A percentile compares a stretch with the other conserved stretches of the same genome.
These are phyloP conservation scores for Cantharis rustica DNA, from an alignment of 2,888 invertebrate species.

Conservation along the genomic window DNA sequence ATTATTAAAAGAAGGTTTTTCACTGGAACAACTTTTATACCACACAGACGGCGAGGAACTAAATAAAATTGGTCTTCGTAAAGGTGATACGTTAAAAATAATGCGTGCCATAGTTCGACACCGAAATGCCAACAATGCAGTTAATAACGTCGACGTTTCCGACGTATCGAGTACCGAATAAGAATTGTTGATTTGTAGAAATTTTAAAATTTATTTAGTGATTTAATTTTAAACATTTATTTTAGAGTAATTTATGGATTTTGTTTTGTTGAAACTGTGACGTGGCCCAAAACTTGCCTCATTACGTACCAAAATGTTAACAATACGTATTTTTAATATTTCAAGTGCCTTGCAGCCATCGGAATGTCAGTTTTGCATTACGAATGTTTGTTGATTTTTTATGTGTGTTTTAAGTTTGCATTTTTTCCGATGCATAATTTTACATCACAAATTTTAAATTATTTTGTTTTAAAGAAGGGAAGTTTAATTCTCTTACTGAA, in stretches of 20 bases:
- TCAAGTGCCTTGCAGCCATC: neutral
- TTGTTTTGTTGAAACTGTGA: neutral
- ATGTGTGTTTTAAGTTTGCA: slow-evolving; percentile 1
- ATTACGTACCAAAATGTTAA: neutral
- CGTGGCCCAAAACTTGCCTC: neutral
- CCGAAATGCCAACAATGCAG: slow-evolving; percentile 45
- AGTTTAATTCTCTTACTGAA: neutral
- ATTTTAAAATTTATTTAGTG: slow-evolving; percentile 3
- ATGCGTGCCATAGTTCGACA: slow-evolving; percentile 81
- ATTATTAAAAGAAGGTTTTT: slow-evolving; percentile 76
- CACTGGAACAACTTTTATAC: slow-evolving; percentile 77
- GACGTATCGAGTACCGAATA: neutral
- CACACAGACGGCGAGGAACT: slow-evolving; percentile 84
- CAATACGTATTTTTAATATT: neutral
- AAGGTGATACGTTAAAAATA: slow-evolving; percentile 81
- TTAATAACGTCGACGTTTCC: neutral
- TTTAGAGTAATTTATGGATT: neutral
- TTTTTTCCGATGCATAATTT: neutral
- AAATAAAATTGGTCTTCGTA: slow-evolving; percentile 75
- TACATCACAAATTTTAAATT: slow-evolving; percentile 1
- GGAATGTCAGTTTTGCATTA: neutral
- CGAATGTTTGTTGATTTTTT: neutral
- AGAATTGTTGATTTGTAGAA: neutral
- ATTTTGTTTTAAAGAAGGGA: neutral
- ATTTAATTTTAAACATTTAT: neutral